These are phyloP conservation scores for Oncorhynchus nerka DNA, from an alignment of 2,113 vertebrate species.

Conservation along the genomic window DNA sequence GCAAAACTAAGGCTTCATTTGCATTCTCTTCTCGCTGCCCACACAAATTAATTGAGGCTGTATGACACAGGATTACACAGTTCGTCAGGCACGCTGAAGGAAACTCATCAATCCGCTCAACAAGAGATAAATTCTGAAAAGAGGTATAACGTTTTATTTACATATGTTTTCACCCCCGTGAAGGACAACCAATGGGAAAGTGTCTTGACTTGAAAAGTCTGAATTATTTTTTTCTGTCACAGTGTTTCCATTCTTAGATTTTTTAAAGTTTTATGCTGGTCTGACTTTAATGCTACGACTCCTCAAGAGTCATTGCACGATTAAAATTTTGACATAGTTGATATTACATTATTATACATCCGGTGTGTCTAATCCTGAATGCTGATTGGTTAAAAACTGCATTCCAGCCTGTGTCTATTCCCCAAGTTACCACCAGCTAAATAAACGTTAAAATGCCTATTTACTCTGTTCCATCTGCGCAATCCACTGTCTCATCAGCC, in stretches of 20 bases:
- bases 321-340: too few relatives aligned
- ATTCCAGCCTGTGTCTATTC: too few relatives aligned
- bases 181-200: conserved; percentile 6
- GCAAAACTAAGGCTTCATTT: conserved; percentile 26
- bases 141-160: not conserved
- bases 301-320: too few relatives aligned
- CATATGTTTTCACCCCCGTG: conserved; percentile 29
- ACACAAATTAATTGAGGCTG: conserved; percentile 59
- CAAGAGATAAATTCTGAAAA: conserved; percentile 32
- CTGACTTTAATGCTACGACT: too few relatives aligned
- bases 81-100: conserved; percentile 42
- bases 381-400: too few relatives aligned
- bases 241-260: not conserved
- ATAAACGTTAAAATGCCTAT: too few relatives aligned
- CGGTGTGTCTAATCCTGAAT: too few relatives aligned
- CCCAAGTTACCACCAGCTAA: too few relatives aligned
- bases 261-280: not conserved
- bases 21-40: conserved; percentile 40
- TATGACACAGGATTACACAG: conserved; percentile 60
- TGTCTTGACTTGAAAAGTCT: not conserved
- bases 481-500: too few relatives aligned
- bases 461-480: too few relatives aligned
- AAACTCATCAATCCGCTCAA: conserved; percentile 55
- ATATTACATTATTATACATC: too few relatives aligned
- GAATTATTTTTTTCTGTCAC: not conserved